Evolutionary conservation across 2,113 vertebrate genomes (phyloP).

Genomic region (Lonchura striata): DNA sequence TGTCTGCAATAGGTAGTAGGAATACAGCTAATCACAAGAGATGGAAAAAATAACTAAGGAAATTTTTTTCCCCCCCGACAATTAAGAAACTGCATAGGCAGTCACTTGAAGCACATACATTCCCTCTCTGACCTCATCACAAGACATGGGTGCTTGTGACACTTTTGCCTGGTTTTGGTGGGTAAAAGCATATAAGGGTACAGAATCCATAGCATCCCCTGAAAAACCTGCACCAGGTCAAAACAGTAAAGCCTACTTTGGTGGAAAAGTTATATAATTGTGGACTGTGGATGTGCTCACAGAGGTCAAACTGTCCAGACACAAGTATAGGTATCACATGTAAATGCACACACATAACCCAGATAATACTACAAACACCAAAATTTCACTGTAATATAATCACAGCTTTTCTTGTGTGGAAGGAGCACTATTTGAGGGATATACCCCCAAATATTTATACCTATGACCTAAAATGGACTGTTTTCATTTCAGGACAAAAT

Average conservation of each 20-base stretch:
- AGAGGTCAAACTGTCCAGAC: neutral
- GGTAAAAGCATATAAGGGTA: neutral
- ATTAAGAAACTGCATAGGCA: neutral
- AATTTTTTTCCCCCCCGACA: neutral
- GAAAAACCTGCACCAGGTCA: neutral
- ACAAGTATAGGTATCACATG: neutral
- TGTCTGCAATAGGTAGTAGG: neutral
- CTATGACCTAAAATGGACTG: neutral
- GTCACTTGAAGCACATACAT: neutral
- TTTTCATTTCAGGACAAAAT: neutral
- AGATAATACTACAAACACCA: neutral
- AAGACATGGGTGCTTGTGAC: neutral
- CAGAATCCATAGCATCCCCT: fast-evolving
- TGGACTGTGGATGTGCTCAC: neutral
- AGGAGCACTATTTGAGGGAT: neutral
- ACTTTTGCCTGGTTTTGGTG: neutral
- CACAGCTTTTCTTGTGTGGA: neutral
- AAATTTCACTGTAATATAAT: neutral
- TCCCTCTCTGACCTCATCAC: neutral
- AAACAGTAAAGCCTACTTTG: neutral
- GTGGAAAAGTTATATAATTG: neutral
- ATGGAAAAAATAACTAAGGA: neutral
- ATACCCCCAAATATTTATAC: neutral
- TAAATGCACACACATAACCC: neutral
- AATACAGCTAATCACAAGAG: neutral